Percentiles rank a stretch among this genome's conserved stretches.
These are phyloP conservation scores for Ataeniobius toweri DNA, from an alignment of 2,797 vertebrate species.

Conservation along the genomic window DNA sequence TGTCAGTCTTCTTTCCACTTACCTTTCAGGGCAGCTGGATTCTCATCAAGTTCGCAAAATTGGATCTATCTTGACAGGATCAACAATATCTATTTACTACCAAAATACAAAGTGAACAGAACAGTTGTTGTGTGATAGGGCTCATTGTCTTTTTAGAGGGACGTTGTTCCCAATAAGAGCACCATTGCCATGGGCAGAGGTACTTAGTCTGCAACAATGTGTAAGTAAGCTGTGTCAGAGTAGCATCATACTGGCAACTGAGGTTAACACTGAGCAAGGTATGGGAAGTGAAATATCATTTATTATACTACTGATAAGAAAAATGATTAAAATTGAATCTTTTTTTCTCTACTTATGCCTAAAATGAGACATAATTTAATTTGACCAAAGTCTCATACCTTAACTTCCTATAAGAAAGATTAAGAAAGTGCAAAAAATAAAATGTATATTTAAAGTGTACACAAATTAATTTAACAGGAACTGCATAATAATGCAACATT, in stretches of 20 bases:
- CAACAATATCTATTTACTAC: neutral
- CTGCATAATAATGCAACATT: neutral
- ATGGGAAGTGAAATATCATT: neutral
- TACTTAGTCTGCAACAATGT: neutral
- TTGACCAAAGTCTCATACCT: neutral
- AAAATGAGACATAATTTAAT: neutral
- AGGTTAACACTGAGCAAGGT: neutral
- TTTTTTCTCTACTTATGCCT: neutral
- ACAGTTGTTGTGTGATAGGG: neutral
- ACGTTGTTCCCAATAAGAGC: neutral
- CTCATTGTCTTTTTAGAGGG: neutral
- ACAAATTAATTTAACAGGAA: neutral
- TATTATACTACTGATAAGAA: neutral
- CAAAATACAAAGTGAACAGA: neutral
- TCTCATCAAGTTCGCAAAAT: neutral
- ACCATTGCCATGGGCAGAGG: neutral
- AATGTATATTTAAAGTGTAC: too few relatives aligned
- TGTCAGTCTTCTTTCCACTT: neutral
- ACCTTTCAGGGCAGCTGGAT: neutral
- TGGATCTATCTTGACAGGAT: neutral
- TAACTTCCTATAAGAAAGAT: neutral
- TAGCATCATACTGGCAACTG: neutral
- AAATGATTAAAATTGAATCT: neutral
- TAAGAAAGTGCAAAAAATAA: neutral
- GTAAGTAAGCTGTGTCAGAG: neutral